Evolutionary conservation across 2,888 invertebrate genomes (phyloP).

Genomic region (Oxycera nigricornis): DNA sequence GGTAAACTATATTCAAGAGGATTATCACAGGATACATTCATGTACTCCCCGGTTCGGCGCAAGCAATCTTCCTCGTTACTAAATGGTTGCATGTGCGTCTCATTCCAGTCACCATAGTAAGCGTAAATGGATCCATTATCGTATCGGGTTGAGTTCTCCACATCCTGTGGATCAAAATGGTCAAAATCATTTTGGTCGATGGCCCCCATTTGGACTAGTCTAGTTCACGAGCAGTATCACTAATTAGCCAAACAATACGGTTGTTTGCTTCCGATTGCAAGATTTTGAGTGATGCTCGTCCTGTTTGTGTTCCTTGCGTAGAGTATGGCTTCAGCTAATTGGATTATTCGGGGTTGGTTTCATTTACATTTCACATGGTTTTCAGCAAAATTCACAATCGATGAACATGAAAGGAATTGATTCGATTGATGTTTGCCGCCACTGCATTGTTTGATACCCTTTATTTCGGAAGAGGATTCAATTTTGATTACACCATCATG

Average conservation of each 20-base stretch:
- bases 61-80: conserved; percentile 51
- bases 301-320: too few species aligned
- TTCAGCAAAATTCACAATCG: too few species aligned
- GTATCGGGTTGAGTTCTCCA: conserved; percentile 36
- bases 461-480: too few species aligned
- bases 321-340: too few species aligned
- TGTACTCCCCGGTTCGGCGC: conserved; percentile 55
- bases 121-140: neutral
- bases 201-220: conserved; percentile 29
- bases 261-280: neutral
- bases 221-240: neutral
- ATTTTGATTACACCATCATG: conserved; percentile 19
- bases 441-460: too few species aligned
- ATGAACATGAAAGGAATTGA: too few species aligned
- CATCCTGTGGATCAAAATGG: conserved; percentile 31
- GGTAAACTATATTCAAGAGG: conserved; percentile 58
- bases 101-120: conserved; percentile 37
- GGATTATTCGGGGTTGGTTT: too few species aligned
- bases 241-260: neutral
- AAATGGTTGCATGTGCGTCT: conserved; percentile 36
- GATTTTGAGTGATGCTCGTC: too few species aligned
- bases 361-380: too few species aligned
- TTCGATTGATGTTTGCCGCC: too few species aligned
- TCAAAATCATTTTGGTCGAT: conserved; percentile 35
- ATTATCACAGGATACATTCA: conserved; percentile 61